These are phyloP conservation scores for Busseola fusca DNA, from an alignment of 2,888 invertebrate genomes.

Conservation along the genomic window DNA sequence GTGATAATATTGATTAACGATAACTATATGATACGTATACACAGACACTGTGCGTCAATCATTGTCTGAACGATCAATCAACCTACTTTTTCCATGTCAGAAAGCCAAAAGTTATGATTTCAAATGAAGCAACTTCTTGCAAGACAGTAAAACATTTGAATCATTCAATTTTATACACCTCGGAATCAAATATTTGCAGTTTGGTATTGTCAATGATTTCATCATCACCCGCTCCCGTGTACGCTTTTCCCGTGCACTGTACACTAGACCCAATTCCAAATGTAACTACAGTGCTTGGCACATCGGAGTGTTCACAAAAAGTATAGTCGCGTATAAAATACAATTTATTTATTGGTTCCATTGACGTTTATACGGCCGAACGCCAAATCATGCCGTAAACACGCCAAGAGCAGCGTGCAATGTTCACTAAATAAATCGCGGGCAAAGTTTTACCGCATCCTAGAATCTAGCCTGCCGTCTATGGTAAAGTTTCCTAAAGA, in stretches of 20 bases:
- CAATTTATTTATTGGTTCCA: conserved; percentile 78
- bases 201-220: neutral
- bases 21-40: neutral
- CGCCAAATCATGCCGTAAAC: conserved; percentile 62
- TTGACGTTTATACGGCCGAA: conserved; percentile 71
- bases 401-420: conserved; percentile 49
- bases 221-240: conserved; percentile 2
- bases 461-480: conserved; percentile 20
- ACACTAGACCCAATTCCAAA: conserved; percentile 63
- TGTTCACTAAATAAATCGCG: conserved; percentile 49
- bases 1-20: neutral
- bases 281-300: conserved; percentile 76
- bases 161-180: neutral
- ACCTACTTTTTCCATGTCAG: neutral
- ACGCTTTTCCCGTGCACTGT: conserved; percentile 1
- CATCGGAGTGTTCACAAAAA: conserved; percentile 69
- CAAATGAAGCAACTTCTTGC: neutral
- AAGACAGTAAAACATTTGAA: neutral
- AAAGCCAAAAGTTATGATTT: neutral
- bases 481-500: conserved; percentile 35
- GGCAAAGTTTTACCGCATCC: conserved; percentile 42
- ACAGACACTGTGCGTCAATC: neutral
- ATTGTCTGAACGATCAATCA: neutral
- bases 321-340: conserved; percentile 72
- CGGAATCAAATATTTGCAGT: neutral